Evolutionary conservation across 2,113 vertebrate species (phyloP), one percentile per base, ranked within the genome.

Genomic region (Neotoma lepida): DNA sequence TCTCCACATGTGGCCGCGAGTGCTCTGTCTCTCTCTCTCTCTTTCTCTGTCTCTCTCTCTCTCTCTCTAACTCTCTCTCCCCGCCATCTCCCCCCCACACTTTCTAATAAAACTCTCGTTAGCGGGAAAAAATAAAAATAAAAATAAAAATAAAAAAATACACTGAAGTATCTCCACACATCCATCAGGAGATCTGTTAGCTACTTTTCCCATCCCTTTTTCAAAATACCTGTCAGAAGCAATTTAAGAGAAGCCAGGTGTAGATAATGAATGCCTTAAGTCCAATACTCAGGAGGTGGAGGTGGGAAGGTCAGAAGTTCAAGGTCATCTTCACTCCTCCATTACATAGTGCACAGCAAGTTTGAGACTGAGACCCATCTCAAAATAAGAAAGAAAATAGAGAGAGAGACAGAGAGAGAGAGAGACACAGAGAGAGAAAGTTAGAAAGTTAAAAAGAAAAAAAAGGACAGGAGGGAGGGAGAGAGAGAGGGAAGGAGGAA

Each of bases 341-440:
- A 35, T 30, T 78, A 78, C 49, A 35, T 9, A 54, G 49, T 2
- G 10, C n/a, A n/a, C n/a, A n/a, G n/a, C n/a, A n/a, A 70, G 33
- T 86, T 54, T 24, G 18, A 82, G 18, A 30, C 6, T 26, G 6
- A 71, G 51, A 70, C 18, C 63, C 33, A 39, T 41, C 46, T 80
- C 64, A 70, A 68, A 86, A 46, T 58, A 6, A 58, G 6, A 58
- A 20, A 4, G 17, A 2, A 58, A 6, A 58, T 17, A 58, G 58
- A 61, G 22, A 61, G 22, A 77, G 30, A 33, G 41, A 76, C 24
- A 44, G 33, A 22, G 18, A 44, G 1, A 61, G 5, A 14, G 20
- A 20, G 2, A 33, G 4, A 24, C 20, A 56, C 2, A 56, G 0
- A 30, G 12, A 30, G 4, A 2, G 41, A 2, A 4, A 17, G 74